phyloP scores from a whole-genome alignment of 2,888 invertebrate genomes.

The Odontocerum albicorne region DNA sequence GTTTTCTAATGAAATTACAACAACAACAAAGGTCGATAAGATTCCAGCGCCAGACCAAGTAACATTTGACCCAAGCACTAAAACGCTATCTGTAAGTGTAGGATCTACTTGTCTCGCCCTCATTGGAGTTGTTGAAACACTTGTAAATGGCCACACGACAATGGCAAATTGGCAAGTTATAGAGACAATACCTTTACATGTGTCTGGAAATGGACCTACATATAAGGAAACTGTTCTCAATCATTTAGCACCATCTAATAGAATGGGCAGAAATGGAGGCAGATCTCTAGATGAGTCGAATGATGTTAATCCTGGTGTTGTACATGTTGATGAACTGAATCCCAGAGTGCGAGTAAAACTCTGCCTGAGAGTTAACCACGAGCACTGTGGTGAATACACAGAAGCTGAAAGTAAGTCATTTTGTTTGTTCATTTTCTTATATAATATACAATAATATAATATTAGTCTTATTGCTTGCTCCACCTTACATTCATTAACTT shows the following conservation, averaged over 20 bases:
- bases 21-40: constrained; percentile 81
- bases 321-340: constrained; percentile 62
- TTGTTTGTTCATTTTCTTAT: neutral
- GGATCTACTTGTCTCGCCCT: constrained; percentile 77
- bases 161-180: constrained; percentile 69
- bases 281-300: constrained; percentile 56
- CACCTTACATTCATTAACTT: neutral
- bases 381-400: constrained; percentile 81
- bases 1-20: constrained; percentile 80
- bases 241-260: constrained; percentile 54
- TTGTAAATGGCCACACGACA: constrained; percentile 60
- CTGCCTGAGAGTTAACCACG: constrained; percentile 77
- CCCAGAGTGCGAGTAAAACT: constrained; percentile 77
- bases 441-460: neutral
- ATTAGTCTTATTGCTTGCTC: neutral
- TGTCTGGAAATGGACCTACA: constrained; percentile 70
- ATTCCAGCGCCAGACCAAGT: constrained; percentile 81
- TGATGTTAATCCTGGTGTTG: constrained; percentile 56
- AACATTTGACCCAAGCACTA: constrained; percentile 78
- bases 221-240: constrained; percentile 72
- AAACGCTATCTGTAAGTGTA: constrained; percentile 76
- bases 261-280: constrained; percentile 47
- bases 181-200: constrained; percentile 70
- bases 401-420: constrained; percentile 78
- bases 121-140: constrained; percentile 74